Base-by-base conservation (phyloP, 2,888 invertebrate species). In the Apamea sordens region DNA sequence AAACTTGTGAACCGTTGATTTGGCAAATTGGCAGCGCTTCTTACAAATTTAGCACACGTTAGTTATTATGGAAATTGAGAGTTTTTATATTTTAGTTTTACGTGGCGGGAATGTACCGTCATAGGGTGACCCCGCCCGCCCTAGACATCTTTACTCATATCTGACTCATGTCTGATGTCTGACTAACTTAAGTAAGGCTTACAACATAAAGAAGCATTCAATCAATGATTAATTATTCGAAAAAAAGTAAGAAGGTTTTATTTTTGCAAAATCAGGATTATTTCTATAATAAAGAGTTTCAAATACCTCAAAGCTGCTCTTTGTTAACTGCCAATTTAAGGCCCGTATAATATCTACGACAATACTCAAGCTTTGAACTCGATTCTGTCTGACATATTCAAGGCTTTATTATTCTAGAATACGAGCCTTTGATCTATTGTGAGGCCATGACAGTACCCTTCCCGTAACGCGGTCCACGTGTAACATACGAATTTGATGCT, bases 1-100 rank as follows among this genome's bases (percentile, higher is more conserved):
- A 72, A 82, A 83, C 78, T 84, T 84, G 79, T 81, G 68, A 81
- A 82, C 73, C 68, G 86, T 81, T 84, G 84, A 84, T 86, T 88
- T 86, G 79, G 86, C 73, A 88, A 88, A 86, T 88, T 88, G 84
- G 86, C 86, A 88, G 77, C 72, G 36, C 32, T 74, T 73, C 80
- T 76, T 68, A 73, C 63, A 81, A 79, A 82, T 76, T 73, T 75
- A 73, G 71, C 47, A 77, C 83, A 72, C 74, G 70, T 80, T 59
- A 28, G 21, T 61, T 68, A 77, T 79, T 85, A 76, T 71, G 36
- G 59, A 67, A 65, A 73, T 74, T 8, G 0, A 10, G 21, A 59
- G 11, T 59, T 44, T 28, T 24, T 3, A 18, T n/a, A 56, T 56
- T 56, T 82, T 15, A 10, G 15, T 6, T 71, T 18, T 36, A 21